Evolutionary conservation across 2,888 invertebrate species (phyloP).

Genomic region (Andrena chrysosceles): DNA sequence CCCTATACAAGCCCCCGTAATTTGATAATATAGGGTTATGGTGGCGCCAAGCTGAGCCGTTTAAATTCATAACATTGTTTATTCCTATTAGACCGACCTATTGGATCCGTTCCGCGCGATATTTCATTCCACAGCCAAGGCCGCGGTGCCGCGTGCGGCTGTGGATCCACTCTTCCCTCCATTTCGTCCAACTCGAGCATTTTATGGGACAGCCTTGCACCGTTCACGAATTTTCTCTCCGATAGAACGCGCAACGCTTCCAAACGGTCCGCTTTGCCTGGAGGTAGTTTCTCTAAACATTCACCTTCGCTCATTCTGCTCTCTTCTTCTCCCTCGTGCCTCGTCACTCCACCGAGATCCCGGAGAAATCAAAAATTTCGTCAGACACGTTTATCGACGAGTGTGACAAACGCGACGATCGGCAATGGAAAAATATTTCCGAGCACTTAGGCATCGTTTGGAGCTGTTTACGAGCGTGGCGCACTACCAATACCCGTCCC

Average conservation of each 20-base stretch:
- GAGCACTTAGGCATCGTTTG: constrained; percentile 46
- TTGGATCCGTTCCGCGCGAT: constrained; percentile 69
- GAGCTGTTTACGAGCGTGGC: constrained; percentile 67
- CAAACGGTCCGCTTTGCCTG: background rate
- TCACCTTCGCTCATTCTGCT: no score
- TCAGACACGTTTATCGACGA: background rate
- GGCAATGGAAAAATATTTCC: constrained; percentile 33
- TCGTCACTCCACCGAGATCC: no score
- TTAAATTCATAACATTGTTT: constrained; percentile 80
- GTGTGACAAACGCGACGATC: background rate
- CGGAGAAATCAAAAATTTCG: background rate
- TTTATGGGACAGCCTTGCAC: constrained; percentile 24
- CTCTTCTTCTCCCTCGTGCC: no score
- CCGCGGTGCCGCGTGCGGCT: constrained; percentile 22
- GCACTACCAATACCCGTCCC: constrained; percentile 20
- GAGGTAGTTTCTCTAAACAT: no score
- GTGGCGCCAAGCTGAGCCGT: constrained; percentile 80
- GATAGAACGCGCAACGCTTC: background rate
- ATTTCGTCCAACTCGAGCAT: constrained; percentile 6
- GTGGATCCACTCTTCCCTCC: constrained; percentile 36
- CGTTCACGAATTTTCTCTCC: constrained; percentile 28
- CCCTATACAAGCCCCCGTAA: constrained; percentile 74
- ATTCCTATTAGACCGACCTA: constrained; percentile 76
- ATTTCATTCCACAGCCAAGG: constrained; percentile 65
- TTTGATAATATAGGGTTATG: constrained; percentile 82